A percentile compares a stretch with the other conserved stretches of the same genome.
Evolutionary conservation across 1,140 invertebrate species (phyloP).

Genomic region (Lysiphlebus fabarum): DNA sequence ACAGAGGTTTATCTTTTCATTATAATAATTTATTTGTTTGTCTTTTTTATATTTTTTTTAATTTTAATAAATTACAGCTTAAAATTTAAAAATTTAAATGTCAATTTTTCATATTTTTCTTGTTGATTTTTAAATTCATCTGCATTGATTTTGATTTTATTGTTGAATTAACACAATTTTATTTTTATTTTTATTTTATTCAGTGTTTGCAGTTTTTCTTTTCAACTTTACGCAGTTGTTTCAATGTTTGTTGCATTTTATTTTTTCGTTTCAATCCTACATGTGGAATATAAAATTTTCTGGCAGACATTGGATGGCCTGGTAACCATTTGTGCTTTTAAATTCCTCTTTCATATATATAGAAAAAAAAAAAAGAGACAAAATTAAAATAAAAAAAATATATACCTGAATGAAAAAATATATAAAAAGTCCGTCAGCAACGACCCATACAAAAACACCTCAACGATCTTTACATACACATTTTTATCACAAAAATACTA

Average conservation of each 20-base stretch:
- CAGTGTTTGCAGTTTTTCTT: conserved; percentile 15
- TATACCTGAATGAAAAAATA: neutral
- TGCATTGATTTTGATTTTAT: neutral
- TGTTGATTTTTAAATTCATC: neutral
- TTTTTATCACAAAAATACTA: conserved; percentile 1
- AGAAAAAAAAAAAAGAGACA: conserved; percentile 5
- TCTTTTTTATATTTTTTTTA: neutral
- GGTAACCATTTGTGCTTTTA: conserved; percentile 19
- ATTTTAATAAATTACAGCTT: neutral
- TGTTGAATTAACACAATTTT: neutral
- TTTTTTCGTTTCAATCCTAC: conserved; percentile 12
- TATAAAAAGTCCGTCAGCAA: neutral
- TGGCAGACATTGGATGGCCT: conserved; percentile 11
- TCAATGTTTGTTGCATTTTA: conserved; percentile 16
- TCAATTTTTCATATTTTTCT: no score
- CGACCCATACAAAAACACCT: conserved; percentile 1
- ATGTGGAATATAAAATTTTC: conserved; percentile 18
- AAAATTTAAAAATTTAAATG: no score
- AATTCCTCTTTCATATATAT: conserved; percentile 11
- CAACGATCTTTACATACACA: conserved; percentile 1
- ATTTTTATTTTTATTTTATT: neutral
- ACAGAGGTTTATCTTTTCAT: no score
- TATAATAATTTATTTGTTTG: neutral
- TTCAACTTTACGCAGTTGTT: conserved; percentile 32
- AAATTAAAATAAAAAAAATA: conserved; percentile 1